Percentiles rank a stretch among this genome's conserved stretches.
Evolutionary conservation across 2,888 invertebrate genomes (phyloP).

Genomic region (Apamea sordens): DNA sequence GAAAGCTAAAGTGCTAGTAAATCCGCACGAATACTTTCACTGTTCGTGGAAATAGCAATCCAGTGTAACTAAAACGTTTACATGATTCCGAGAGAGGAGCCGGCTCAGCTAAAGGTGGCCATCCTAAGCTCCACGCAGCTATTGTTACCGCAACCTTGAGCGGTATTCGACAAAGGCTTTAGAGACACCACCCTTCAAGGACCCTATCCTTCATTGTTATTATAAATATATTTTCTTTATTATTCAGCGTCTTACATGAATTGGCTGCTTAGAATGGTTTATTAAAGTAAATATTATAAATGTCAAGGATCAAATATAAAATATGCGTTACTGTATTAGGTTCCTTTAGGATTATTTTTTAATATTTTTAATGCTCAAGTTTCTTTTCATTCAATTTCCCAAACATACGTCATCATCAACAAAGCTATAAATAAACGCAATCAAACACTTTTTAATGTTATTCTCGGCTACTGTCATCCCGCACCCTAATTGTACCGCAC

Average conservation of each 20-base stretch:
- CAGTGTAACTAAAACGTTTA: slow-evolving; percentile 65
- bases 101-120: slow-evolving; percentile 49
- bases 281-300: slow-evolving; percentile 12
- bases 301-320: neutral
- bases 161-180: slow-evolving; percentile 53
- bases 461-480: neutral
- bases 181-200: slow-evolving; percentile 53
- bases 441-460: neutral
- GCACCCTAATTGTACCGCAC: no score
- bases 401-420: neutral
- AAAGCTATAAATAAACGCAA: neutral
- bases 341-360: neutral
- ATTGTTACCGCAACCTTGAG: slow-evolving; percentile 64
- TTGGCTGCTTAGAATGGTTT: neutral
- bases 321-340: neutral
- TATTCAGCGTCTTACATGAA: slow-evolving; percentile 32
- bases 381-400: neutral
- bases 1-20: slow-evolving; percentile 59
- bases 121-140: slow-evolving; percentile 54
- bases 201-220: slow-evolving; percentile 44
- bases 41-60: slow-evolving; percentile 55
- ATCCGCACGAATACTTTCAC: slow-evolving; percentile 51
- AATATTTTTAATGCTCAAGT: neutral
- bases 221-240: slow-evolving; percentile 30
- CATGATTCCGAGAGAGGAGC: slow-evolving; percentile 50